Base-by-base conservation (phyloP, 2,113 vertebrate species). In the Rhizomys pruinosus region DNA sequence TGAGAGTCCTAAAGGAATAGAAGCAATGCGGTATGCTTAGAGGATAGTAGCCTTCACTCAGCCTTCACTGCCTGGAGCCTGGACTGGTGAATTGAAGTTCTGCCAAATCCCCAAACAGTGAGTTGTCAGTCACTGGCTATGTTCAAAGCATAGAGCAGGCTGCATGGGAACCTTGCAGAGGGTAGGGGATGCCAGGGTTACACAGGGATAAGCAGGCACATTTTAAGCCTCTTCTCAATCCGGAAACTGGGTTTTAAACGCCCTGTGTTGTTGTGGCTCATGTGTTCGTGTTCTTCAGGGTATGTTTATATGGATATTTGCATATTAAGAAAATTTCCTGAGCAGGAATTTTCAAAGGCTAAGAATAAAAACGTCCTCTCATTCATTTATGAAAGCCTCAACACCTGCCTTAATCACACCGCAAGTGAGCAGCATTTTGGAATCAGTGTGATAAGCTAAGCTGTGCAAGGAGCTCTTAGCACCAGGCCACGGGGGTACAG, bases 121-220 rank as follows among this genome's bases (percentile, higher is more conserved):
- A 89, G 39, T 71, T 77, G 16, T 44, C 44, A 39, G 1, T 3
- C 44, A 12, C 29, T 2, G 20, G 52, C 74, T 71, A 16, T 5
- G 0, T 73, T 57, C 44, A 22, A 11, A 42, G 20, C 37, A 1
- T 5, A 1, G 6, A 25, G 20, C 34, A 8, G 29, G 13, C 10
- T 84, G 1, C 27, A 0, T 5, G n/a, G 42, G 39, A 55, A 32
- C 15, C 19, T 23, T 3, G 13, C 9, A 39, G 29, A 13, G 15
- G 39, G 11, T 37, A 22, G 10, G 3, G 0, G 17, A 44, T 6
- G n/a, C 4, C 22, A 37, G 17, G n/a, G 9, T 66, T 44, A 63
- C 29, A 9, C 11, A n/a, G 6, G 19, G 16, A 0, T 68, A 8
- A 61, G 0, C 1, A 2, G 39, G 42, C 25, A 1, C 19, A 47